Base-by-base conservation (phyloP, 2,113 vertebrate species). In the Heterotilapia buettikoferi region DNA sequence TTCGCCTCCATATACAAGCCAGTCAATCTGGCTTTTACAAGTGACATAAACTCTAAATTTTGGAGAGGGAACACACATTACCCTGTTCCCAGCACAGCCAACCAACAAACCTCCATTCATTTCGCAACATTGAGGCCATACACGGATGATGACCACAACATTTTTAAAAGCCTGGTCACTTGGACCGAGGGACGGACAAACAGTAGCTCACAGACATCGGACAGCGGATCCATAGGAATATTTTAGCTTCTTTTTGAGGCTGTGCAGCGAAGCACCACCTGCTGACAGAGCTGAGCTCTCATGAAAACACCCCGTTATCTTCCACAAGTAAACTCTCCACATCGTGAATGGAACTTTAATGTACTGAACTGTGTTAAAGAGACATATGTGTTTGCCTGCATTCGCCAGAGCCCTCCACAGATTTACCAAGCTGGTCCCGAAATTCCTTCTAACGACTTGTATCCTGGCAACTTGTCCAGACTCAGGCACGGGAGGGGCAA, bases 381-480 rank as follows among this genome's bases (percentile, higher is more conserved):
- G 66, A 63, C 26, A 86, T 83, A 76, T 54, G 63, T 86, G 84
- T 94, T 95, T 94, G 92, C 82, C 84, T 59, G 84, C 86, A 80
- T 94, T 90, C 54, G 90, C 87, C 79, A 24, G 71, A 92, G 85
- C 68, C 91, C 82, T 84, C 81, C 71, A 76, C 38, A 92, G 93
- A 93, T 95, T 95, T 94, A 95, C 88, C 63, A 87, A 90, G 24
- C 43, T n/a, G 84, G 90, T 91, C 84, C 91, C 84, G 40, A 92
- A 94, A 97, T 96, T 96, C 94, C 92, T 92, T 91, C 89, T 92
- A 45, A 59, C 88, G 88, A 93, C 92, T 89, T 78, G 94, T 94
- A 91, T 94, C 95, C 92, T 92, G 88, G 96, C 91, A 95, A 96
- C 95, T 68, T 26, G 2, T 63, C 52, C 6, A 56, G 90, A 94